Evolutionary conservation across 2,113 vertebrate species (phyloP).

Genomic region (Poeciliopsis turrubarensis): DNA sequence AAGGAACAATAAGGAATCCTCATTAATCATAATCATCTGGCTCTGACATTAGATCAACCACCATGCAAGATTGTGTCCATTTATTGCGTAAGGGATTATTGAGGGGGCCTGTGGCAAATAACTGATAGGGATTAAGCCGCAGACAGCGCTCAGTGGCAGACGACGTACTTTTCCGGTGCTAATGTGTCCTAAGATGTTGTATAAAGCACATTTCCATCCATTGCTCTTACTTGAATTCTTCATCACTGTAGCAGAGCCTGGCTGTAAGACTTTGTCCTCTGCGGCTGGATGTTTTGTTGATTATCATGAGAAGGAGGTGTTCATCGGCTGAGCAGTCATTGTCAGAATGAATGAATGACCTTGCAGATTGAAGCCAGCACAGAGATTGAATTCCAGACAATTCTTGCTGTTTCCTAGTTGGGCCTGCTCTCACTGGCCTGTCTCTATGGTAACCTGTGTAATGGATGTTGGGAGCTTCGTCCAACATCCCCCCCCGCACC

Average conservation of each 20-base stretch:
- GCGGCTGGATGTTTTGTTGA: conserved; percentile 61
- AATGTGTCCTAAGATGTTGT: background rate
- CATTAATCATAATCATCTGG: conserved; percentile 77
- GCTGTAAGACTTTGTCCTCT: conserved; percentile 39
- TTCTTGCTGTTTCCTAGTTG: conserved; percentile 78
- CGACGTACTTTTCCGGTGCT: conserved; percentile 40
- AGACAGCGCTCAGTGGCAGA: conserved; percentile 47
- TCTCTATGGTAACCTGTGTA: conserved; percentile 84
- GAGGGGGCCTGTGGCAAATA: conserved; percentile 69
- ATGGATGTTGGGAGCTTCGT: conserved; percentile 73
- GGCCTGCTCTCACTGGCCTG: conserved; percentile 79
- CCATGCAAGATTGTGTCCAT: conserved; percentile 70
- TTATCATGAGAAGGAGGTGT: conserved; percentile 70
- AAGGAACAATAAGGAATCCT: conserved; percentile 79
- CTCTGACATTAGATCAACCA: conserved; percentile 74
- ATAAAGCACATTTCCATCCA: background rate
- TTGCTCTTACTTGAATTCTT: conserved; percentile 33
- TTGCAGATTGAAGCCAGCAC: conserved; percentile 69
- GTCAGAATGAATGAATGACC: conserved; percentile 75
- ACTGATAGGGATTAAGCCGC: conserved; percentile 65
- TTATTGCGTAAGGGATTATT: conserved; percentile 74
- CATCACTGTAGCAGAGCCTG: conserved; percentile 14
- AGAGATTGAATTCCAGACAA: conserved; percentile 79
- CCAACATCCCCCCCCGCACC: conserved; percentile 44
- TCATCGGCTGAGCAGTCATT: conserved; percentile 63